Evolutionary conservation across 1,140 invertebrate genomes (phyloP).

Genomic region (Orussus abietinus): DNA sequence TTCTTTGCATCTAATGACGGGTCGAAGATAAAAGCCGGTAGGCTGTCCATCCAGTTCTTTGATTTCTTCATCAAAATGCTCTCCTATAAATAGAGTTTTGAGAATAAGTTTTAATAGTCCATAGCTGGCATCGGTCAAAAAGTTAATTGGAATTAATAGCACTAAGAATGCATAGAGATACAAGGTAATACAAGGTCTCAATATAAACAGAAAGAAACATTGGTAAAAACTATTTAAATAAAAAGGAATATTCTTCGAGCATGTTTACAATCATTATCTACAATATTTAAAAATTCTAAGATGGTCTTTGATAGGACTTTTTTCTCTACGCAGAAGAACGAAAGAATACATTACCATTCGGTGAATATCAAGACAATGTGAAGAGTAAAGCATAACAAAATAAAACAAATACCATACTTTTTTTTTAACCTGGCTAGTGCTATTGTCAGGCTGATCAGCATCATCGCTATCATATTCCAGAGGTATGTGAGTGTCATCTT

Average conservation of each 20-base stretch:
- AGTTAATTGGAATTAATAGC: no score
- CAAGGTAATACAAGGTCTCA: no score
- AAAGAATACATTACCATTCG: constrained; percentile 26
- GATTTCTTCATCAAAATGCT: constrained; percentile 62
- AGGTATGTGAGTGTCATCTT: constrained; percentile 68
- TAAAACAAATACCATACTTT: constrained; percentile 42
- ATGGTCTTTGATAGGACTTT: neutral
- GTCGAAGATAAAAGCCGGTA: constrained; percentile 85
- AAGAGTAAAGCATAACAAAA: constrained; percentile 22
- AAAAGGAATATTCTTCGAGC: no score
- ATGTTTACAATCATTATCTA: no score
- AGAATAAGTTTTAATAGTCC: no score
- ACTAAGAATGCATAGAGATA: no score
- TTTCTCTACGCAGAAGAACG: no score
- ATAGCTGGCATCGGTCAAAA: no score
- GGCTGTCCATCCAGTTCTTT: constrained; percentile 64
- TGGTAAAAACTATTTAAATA: no score
- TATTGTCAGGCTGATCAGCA: constrained; percentile 67
- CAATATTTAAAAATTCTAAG: no score
- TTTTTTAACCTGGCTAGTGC: constrained; percentile 52
- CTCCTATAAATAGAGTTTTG: constrained; percentile 53
- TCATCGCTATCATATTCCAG: constrained; percentile 75
- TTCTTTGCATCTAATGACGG: constrained; percentile 81
- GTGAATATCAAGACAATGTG: neutral
- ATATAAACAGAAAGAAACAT: no score